Conservation (phyloP, 2,797 vertebrate genomes). For the Cossypha caffra region DNA sequence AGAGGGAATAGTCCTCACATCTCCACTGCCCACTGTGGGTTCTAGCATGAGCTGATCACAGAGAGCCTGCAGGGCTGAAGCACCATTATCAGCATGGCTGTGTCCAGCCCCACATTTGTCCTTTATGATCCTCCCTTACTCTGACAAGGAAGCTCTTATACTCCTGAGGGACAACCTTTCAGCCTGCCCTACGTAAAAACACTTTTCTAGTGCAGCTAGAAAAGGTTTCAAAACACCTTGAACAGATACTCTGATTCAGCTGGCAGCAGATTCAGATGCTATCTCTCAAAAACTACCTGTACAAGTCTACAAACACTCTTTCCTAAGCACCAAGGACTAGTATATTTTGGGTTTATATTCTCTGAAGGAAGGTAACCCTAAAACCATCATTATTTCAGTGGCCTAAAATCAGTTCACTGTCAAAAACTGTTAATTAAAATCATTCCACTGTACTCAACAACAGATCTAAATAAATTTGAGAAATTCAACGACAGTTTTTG, state of each 20-base stretch:
- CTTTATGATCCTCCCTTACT: background rate
- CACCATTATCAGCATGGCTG: background rate
- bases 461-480: background rate
- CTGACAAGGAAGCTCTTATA: background rate
- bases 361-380: background rate
- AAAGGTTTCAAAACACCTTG: background rate
- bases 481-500: background rate
- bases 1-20: background rate
- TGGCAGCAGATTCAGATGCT: background rate
- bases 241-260: background rate
- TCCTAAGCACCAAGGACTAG: background rate
- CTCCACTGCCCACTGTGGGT: background rate
- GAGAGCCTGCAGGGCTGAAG: background rate
- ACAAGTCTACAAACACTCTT: background rate
- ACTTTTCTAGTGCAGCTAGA: background rate
- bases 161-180: background rate
- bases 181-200: accelerated
- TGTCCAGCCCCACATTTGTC: background rate
- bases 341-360: background rate
- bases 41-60: background rate
- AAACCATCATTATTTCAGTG: background rate
- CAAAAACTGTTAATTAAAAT: background rate
- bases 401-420: background rate
- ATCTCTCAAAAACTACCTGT: background rate
- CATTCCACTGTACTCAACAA: background rate